phyloP scores from a whole-genome alignment of 2,797 vertebrate species.

The Gallinago solitaria region DNA sequence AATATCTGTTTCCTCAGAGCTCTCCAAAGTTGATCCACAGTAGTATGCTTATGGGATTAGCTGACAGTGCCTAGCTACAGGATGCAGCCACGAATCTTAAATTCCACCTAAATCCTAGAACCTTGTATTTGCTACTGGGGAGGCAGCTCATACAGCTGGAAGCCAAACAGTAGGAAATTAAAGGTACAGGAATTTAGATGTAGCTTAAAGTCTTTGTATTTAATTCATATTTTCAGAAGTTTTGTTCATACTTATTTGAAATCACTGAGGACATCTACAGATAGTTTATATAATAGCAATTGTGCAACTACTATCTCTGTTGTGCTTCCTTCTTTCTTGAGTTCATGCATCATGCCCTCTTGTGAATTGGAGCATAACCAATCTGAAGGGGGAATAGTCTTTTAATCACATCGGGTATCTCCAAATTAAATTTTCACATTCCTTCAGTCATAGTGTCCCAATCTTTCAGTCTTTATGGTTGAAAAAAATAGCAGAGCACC shows the following conservation, averaged over 20 bases:
- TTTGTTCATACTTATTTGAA: background rate
- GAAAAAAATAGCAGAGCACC: background rate
- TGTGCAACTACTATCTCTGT: background rate
- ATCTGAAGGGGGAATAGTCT: background rate
- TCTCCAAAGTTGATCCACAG: background rate
- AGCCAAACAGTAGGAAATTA: background rate
- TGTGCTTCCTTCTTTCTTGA: background rate
- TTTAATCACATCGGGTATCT: slow-evolving; percentile 30
- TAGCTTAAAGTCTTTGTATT: background rate
- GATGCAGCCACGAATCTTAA: background rate
- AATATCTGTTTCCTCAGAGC: background rate
- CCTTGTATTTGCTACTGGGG: background rate
- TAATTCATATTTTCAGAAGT: background rate
- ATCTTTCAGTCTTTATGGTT: background rate
- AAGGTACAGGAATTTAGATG: background rate
- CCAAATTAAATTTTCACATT: slow-evolving; percentile 21
- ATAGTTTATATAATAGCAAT: background rate
- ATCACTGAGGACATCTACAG: slow-evolving; percentile 35
- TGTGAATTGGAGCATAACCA: slow-evolving; percentile 41
- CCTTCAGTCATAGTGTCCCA: background rate
- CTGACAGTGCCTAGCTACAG: background rate
- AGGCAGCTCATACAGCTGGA: background rate
- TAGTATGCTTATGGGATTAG: background rate
- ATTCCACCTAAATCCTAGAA: background rate
- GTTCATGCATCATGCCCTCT: background rate